Base-by-base conservation (phyloP, 37 sponge, comb jelly and placozoan species). In the Cliona cf. orientalis region DNA sequence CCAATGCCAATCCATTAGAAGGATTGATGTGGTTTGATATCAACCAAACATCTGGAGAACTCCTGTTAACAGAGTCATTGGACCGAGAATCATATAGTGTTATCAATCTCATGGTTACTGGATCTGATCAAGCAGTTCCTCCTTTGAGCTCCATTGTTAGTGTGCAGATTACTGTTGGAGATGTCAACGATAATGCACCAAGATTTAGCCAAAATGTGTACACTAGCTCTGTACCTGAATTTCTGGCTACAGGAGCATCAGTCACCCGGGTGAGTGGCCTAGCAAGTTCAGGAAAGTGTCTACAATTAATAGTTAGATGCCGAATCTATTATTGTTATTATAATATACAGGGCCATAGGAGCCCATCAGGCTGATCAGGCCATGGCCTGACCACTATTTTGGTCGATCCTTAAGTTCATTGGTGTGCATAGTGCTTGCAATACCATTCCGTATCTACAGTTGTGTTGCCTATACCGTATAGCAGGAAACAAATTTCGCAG, bases 171-270 rank as follows among this genome's bases (percentile, higher is more conserved):
- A 75, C 69, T 6, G 77, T 88, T 32, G 42, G 66, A 28, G 88
- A 88, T 58, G 82, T 88, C 56, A 88, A 88, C 35, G 88, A 88
- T 63, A 88, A 88, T 58, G 28, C 62, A 34, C 88, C 88, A 0
- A 34, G 12, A 49, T 88, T 88, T 65, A 28, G 41, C 29, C 82
- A 81, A 31, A 55, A 37, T 9, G n/a, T 60, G 19, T 88, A 81
- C 33, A 43, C 55, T 23, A 67, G 76, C 1, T 45, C 76, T 31
- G 82, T 88, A 0, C 57, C 75, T 35, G 88, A 88, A 68, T 46
- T 37, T 17, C 72, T 69, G 25, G 39, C 70, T 0, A 57, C 42
- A 32, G 85, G 85, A 55, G 79, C 45, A 45, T 17, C 46, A 28
- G 86, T 46, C 23, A 6, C 69, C 57, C 7, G 7, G 29, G 77